Conservation (phyloP, 2,888 invertebrate genomes). For the Drosophila algonquin region DNA sequence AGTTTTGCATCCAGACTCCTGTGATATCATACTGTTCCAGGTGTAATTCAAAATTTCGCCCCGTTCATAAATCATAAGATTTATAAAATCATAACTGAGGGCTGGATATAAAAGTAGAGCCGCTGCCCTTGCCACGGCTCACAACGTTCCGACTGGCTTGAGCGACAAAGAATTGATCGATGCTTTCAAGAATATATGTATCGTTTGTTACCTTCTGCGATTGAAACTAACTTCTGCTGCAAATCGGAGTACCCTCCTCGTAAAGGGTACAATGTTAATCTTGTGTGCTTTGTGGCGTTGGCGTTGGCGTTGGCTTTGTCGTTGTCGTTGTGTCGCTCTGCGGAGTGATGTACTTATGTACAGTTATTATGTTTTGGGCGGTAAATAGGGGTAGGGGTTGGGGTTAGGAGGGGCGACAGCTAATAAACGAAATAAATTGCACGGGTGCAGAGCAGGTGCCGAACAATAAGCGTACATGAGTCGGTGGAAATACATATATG, state of each 20-base stretch:
- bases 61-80: no score
- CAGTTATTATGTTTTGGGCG: conserved; percentile 50
- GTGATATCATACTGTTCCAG: no score
- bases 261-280: conserved; percentile 18
- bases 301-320: conserved; percentile 24
- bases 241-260: not conserved
- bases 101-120: no score
- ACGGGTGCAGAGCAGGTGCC: conserved; percentile 18
- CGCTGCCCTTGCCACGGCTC: no score
- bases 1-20: no score
- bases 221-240: not conserved
- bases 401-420: conserved; percentile 32
- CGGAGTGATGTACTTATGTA: conserved; percentile 28
- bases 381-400: not conserved
- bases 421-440: conserved; percentile 60
- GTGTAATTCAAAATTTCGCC: no score
- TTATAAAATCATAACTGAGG: no score
- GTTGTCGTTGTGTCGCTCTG: conserved; percentile 11
- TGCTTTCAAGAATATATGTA: no score
- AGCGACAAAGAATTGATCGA: no score
- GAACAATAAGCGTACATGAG: conserved; percentile 59
- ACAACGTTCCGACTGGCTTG: no score
- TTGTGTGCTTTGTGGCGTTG: conserved; percentile 10
- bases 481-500: conserved; percentile 54
- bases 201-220: no score